Evolutionary conservation across 2,113 vertebrate genomes (phyloP).

Genomic region (Nerophis lumbriciformis): DNA sequence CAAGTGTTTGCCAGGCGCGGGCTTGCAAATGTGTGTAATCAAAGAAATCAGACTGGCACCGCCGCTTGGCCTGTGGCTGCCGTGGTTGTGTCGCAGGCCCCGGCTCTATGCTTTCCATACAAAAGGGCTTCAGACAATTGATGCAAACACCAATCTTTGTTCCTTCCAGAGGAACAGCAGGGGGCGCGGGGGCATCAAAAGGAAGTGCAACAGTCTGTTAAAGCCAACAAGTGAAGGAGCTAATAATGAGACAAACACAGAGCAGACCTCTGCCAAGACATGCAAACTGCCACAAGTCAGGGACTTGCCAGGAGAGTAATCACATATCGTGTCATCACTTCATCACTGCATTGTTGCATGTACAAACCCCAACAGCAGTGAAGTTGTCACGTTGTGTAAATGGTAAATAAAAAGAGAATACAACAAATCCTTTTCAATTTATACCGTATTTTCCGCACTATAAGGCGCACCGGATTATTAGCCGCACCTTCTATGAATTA

Average conservation of each 20-base stretch:
- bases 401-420: no score
- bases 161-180: constrained; percentile 14
- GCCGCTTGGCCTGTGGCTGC: constrained; percentile 51
- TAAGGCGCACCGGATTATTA: no score
- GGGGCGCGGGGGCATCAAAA: neutral
- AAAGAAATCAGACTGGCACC: constrained; percentile 54
- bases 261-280: neutral
- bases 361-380: no score
- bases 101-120: constrained; percentile 19
- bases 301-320: no score
- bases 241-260: neutral
- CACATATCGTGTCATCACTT: no score
- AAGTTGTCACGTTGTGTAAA: no score
- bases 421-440: no score
- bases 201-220: neutral
- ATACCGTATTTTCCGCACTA: no score
- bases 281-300: neutral
- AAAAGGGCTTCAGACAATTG: constrained; percentile 26
- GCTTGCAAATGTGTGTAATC: constrained; percentile 38
- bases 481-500: no score
- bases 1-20: constrained; percentile 19
- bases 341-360: no score
- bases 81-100: constrained; percentile 28
- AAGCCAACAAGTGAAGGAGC: neutral
- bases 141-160: constrained; percentile 14